Conservation (phyloP, 2,797 vertebrate genomes). For the Hybognathus amarus region DNA sequence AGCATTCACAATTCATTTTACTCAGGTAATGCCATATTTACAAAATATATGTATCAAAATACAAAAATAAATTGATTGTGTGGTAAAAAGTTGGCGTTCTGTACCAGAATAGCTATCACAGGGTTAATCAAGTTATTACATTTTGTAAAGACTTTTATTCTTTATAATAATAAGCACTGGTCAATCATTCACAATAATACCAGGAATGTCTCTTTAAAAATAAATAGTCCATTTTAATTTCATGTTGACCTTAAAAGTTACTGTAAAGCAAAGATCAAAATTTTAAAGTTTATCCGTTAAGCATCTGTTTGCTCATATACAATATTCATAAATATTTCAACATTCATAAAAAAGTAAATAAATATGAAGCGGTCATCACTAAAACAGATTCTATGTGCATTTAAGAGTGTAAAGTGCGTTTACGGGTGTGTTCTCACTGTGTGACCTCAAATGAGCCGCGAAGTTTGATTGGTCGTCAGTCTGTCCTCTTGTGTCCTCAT, state of each 20-base stretch:
- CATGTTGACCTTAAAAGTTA: not conserved
- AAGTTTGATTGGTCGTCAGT: slow-evolving; percentile 82
- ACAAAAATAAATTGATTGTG: not conserved
- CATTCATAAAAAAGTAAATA: slow-evolving; percentile 4
- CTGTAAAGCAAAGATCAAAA: slow-evolving; percentile 1
- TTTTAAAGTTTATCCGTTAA: not conserved
- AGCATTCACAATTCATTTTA: not conserved
- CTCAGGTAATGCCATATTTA: not conserved
- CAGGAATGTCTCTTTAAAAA: not conserved
- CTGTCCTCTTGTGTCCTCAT: slow-evolving; percentile 85
- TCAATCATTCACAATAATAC: not conserved
- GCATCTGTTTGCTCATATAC: not conserved
- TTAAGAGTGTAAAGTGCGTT: not conserved
- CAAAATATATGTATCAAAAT: not conserved
- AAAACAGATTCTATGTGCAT: not conserved
- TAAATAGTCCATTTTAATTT: not conserved
- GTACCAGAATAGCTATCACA: not conserved
- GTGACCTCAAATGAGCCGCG: slow-evolving; percentile 48
- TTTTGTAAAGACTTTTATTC: not conserved
- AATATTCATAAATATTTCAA: not conserved
- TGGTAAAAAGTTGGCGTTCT: not conserved
- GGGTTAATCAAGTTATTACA: not conserved
- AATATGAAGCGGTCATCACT: not conserved
- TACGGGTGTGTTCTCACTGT: not conserved
- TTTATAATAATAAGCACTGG: not conserved